Percentiles rank a stretch among this genome's conserved stretches.
phyloP scores from a whole-genome alignment of 2,797 vertebrate genomes.

The Gobionotothen gibberifrons region DNA sequence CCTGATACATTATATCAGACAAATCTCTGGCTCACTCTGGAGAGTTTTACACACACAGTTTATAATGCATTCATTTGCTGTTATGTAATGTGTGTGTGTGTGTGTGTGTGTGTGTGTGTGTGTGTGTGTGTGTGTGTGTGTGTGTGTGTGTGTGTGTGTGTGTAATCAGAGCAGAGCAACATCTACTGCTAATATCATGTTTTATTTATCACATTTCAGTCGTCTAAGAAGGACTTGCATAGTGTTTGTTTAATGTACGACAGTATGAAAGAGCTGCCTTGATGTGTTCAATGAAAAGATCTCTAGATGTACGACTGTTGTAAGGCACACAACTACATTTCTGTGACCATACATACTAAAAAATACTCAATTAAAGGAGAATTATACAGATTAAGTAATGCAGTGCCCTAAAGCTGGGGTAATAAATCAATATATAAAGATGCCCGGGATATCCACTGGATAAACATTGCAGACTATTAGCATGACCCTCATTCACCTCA shows the following conservation, averaged over 20 bases:
- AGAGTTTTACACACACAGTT: conserved; percentile 65
- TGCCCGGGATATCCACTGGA: too few relatives aligned
- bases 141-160: background rate
- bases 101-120: too few relatives aligned
- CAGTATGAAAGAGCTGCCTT: background rate
- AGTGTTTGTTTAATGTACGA: conserved; percentile 30
- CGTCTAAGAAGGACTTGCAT: conserved; percentile 4
- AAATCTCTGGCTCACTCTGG: conserved; percentile 67
- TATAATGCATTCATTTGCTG: conserved; percentile 59
- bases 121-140: conserved; percentile 18
- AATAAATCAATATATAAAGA: too few relatives aligned
- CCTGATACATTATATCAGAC: conserved; percentile 80
- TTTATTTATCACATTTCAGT: conserved; percentile 52
- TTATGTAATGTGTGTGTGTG: conserved; percentile 63
- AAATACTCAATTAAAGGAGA: background rate
- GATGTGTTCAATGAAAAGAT: conserved; percentile 6
- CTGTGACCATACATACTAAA: background rate
- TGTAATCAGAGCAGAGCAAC: conserved; percentile 26
- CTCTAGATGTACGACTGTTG: background rate
- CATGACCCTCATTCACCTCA: background rate
- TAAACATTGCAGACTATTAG: background rate
- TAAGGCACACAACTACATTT: background rate
- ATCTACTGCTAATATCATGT: conserved; percentile 50
- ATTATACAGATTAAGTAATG: background rate
- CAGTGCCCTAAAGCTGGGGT: too few relatives aligned